These are phyloP conservation scores for Noctilio leporinus DNA, from an alignment of 2,113 vertebrate species.

Conservation along the genomic window DNA sequence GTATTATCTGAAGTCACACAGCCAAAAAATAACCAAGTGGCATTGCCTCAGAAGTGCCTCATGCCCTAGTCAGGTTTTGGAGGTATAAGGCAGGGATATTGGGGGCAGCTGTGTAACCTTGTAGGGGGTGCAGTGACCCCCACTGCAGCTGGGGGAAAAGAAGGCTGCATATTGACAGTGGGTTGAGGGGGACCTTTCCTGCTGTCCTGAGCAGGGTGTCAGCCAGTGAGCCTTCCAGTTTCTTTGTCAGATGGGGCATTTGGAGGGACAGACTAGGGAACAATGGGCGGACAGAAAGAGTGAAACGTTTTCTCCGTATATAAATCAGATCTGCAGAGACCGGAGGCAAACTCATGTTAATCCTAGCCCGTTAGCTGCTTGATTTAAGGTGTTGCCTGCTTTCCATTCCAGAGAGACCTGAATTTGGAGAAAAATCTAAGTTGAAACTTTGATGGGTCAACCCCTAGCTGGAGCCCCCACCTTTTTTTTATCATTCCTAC, in stretches of 20 bases:
- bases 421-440: not conserved
- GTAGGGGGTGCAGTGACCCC: not conserved
- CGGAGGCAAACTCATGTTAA: not conserved
- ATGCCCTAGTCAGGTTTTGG: no score
- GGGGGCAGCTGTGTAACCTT: not conserved
- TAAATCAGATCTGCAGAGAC: not conserved
- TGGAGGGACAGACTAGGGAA: constrained; percentile 2
- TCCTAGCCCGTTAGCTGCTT: not conserved
- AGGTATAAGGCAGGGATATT: not conserved
- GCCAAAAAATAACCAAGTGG: not conserved
- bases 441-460: not conserved
- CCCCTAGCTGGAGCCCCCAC: not conserved
- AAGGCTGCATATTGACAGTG: accelerated
- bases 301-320: not conserved
- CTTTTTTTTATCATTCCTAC: not conserved
- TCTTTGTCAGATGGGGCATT: constrained; percentile 33
- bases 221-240: not conserved
- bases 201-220: not conserved
- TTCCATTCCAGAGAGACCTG: not conserved
- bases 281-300: constrained; percentile 22
- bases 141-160: accelerated
- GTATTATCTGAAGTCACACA: not conserved
- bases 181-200: no score
- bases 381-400: constrained; percentile 12
- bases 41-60: not conserved